phyloP scores from a whole-genome alignment of 1,140 invertebrate genomes.

The Sinella curviseta region DNA sequence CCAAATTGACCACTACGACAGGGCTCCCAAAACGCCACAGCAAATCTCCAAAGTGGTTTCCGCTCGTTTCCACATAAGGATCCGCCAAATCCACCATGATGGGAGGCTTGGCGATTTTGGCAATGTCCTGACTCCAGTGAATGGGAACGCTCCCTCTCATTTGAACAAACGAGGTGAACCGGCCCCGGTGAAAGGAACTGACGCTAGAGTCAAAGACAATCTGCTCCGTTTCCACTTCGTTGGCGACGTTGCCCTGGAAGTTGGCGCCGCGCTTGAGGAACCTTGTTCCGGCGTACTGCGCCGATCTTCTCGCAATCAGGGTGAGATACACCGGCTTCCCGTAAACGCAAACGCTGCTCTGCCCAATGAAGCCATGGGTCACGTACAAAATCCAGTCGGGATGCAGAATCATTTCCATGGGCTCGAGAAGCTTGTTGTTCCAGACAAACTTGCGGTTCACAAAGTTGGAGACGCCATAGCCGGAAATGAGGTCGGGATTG shows the following conservation, averaged over 20 bases:
- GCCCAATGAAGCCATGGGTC: slow-evolving; percentile 94
- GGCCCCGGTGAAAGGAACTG: slow-evolving; percentile 71
- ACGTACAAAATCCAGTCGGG: slow-evolving; percentile 91
- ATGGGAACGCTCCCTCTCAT: slow-evolving; percentile 92
- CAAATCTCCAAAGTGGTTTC: slow-evolving; percentile 88
- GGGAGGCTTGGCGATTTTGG: slow-evolving; percentile 94
- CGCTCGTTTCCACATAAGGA: slow-evolving; percentile 77
- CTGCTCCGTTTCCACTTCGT: slow-evolving; percentile 99
- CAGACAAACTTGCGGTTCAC: slow-evolving; percentile 88
- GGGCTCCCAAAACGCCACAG: slow-evolving; percentile 90
- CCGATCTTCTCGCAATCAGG: slow-evolving; percentile 84
- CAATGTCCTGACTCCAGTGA: slow-evolving; percentile 95
- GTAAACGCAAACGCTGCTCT: slow-evolving; percentile 90
- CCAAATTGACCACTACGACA: slow-evolving; percentile 89
- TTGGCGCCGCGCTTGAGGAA: slow-evolving; percentile 95
- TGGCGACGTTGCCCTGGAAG: slow-evolving; percentile 91
- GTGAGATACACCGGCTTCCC: slow-evolving; percentile 87
- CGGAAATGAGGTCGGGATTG: slow-evolving; percentile 39
- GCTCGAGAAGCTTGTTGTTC: slow-evolving; percentile 83
- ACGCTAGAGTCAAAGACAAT: slow-evolving; percentile 87
- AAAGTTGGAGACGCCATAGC: slow-evolving; percentile 69
- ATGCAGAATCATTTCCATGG: slow-evolving; percentile 73
- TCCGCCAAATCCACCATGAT: slow-evolving; percentile 84
- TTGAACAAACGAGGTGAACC: slow-evolving; percentile 90
- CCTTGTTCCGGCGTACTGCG: slow-evolving; percentile 90